A percentile compares a stretch with the other conserved stretches of the same genome.
Evolutionary conservation across 2,888 invertebrate species (phyloP).

Genomic region (Hyposoter didymator): DNA sequence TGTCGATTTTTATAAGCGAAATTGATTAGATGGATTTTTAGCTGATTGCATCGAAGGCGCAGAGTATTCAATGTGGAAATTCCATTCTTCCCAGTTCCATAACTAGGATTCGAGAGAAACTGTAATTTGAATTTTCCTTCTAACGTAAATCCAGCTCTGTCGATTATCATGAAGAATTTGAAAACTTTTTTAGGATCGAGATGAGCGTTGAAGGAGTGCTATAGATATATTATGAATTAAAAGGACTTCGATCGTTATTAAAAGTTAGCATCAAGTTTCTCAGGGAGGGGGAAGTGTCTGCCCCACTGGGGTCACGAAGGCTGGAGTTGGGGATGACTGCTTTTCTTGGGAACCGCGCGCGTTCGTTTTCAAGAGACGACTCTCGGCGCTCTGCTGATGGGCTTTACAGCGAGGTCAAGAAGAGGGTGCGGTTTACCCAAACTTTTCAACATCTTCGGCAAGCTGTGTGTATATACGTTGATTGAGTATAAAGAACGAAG

Average conservation of each 20-base stretch:
- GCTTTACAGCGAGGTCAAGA: conserved; percentile 23
- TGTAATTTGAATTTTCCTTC: conserved; percentile 10
- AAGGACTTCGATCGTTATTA: conserved; percentile 60
- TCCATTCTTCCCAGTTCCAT: neutral
- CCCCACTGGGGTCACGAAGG: conserved; percentile 6
- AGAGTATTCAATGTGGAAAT: neutral
- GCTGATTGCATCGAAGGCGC: neutral
- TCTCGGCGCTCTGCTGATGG: conserved; percentile 25
- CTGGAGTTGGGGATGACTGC: conserved; percentile 9
- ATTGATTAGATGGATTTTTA: neutral
- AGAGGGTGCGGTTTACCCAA: conserved; percentile 41
- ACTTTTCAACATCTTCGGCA: conserved; percentile 41
- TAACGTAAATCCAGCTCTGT: conserved; percentile 15
- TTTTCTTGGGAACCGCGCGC: conserved; percentile 52
- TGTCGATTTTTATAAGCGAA: neutral
- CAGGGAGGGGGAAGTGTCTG: neutral
- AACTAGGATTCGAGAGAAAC: neutral
- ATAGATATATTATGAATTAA: conserved; percentile 61
- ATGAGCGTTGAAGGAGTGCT: conserved; percentile 40
- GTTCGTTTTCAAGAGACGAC: conserved; percentile 12
- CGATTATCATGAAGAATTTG: conserved; percentile 6
- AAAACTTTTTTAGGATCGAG: neutral
- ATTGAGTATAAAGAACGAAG: conserved; percentile 39
- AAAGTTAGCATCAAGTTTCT: conserved; percentile 55
- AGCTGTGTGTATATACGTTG: conserved; percentile 21